phyloP scores from a whole-genome alignment of 2,888 invertebrate genomes.

The Spatulosminthurus flaviceps region DNA sequence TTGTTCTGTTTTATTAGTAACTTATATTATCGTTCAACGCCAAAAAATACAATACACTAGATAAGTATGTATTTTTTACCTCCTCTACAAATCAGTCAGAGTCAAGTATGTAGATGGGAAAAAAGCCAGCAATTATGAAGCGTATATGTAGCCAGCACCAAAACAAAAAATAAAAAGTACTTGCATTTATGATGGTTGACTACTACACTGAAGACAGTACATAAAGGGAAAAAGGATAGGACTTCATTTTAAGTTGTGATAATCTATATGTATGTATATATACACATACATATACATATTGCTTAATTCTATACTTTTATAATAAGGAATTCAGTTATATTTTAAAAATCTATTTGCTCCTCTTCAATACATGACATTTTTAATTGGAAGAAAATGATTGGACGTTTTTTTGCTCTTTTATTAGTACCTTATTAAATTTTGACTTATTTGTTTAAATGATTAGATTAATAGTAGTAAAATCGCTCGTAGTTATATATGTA shows the following conservation, averaged over 20 bases:
- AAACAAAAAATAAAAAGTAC: slow-evolving; percentile 14
- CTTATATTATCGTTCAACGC: background rate
- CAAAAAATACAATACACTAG: background rate
- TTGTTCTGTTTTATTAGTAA: background rate
- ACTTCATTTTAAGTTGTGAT: background rate
- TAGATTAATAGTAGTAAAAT: too few relatives aligned
- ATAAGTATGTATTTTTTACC: too few relatives aligned
- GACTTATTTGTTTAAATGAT: too few relatives aligned
- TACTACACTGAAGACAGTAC: background rate
- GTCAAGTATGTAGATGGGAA: slow-evolving; percentile 3
- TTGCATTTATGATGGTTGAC: slow-evolving; percentile 18
- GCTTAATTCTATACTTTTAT: too few relatives aligned
- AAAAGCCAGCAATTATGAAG: background rate
- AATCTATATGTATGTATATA: background rate
- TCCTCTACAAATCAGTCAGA: slow-evolving; percentile 13
- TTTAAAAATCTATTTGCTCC: background rate
- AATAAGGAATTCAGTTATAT: too few relatives aligned
- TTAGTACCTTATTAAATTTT: too few relatives aligned
- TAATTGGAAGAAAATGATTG: too few relatives aligned
- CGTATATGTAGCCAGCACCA: background rate
- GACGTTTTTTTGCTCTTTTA: too few relatives aligned
- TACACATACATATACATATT: too few relatives aligned
- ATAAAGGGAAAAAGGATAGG: background rate
- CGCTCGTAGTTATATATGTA: background rate
- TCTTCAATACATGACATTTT: background rate